Evolutionary conservation across 35 echinoderm and acorn worm species (phyloP), one percentile per base, ranked within the genome.

Genomic region (Patiria miniata): DNA sequence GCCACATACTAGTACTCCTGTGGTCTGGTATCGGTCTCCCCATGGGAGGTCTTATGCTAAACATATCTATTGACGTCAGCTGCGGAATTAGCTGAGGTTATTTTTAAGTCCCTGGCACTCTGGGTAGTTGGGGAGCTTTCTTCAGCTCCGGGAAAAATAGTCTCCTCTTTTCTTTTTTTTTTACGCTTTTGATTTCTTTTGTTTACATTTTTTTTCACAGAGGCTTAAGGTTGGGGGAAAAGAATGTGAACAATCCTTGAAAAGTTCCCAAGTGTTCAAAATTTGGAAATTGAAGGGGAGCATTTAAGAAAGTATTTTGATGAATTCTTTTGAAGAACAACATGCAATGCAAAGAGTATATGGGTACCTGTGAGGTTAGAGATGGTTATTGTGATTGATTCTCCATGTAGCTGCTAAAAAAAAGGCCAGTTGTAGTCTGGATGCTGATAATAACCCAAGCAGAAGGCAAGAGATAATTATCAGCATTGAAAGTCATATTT

Each of bases 21-120:
- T 26, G 34, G 65, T 73, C 65, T 73, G 65, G 65, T 73, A 73
- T 73, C 65, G 14, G 65, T 34, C 65, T 73, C 65, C 65, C 65
- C 26, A 32, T 73, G 65, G 34, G 65, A 73, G 23, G 65, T 73
- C 65, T 73, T 34, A 73, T 73, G 65, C 65, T 73, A 73, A 73
- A 73, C 65, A 30, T 30, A 34, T 73, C 65, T 28, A 73, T 73
- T 73, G 65, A 73, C 65, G 65, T 73, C 65, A 73, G 65, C 34
- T 12, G 29, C 8, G 65, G 65, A 73, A 73, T 73, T 73, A 73
- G 65, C 34, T 34, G 29, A n/a, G 65, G 65, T 23, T 73, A 73
- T 73, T 73, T 73, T 73, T 32, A 73, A 34, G 26, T 14, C 19
- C 34, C 26, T 30, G 3, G 9, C 14, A n/a, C 34, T 23, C 19